Conservation (phyloP, 1,140 invertebrate species). For the Nebria ingens region DNA sequence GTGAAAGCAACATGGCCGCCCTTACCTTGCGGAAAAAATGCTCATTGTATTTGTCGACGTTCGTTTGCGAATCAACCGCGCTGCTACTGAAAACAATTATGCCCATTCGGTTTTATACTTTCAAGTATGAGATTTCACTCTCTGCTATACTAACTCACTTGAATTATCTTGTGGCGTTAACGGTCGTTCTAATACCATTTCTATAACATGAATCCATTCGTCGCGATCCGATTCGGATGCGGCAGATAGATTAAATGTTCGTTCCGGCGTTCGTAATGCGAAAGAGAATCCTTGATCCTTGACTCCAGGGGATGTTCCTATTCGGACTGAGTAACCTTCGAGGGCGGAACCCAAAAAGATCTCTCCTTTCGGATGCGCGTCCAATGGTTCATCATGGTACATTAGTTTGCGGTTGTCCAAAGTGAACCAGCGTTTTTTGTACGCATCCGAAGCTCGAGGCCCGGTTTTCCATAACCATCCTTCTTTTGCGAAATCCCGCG, state of each 20-base stretch:
- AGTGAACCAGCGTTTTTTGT: conserved; percentile 79
- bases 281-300: conserved; percentile 72
- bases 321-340: conserved; percentile 59
- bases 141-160: conserved; percentile 44
- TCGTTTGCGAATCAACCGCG: conserved; percentile 57
- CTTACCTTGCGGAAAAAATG: conserved; percentile 56
- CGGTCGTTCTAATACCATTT: conserved; percentile 62
- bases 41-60: conserved; percentile 57
- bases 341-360: conserved; percentile 68
- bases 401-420: conserved; percentile 82
- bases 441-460: conserved; percentile 64
- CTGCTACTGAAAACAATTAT: conserved; percentile 50
- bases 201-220: conserved; percentile 68
- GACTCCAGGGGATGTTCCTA: conserved; percentile 53
- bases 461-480: conserved; percentile 88
- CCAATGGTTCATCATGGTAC: conserved; percentile 79
- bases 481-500: conserved; percentile 71
- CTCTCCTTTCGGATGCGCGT: conserved; percentile 83
- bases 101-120: conserved; percentile 10
- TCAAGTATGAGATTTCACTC: not conserved
- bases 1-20: not conserved
- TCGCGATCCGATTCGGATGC: conserved; percentile 63
- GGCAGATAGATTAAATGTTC: conserved; percentile 74
- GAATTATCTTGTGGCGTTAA: conserved; percentile 69
- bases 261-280: conserved; percentile 72